These are phyloP conservation scores for Didymodactylos carnosus DNA, from an alignment of 2,888 invertebrate genomes.

Conservation along the genomic window DNA sequence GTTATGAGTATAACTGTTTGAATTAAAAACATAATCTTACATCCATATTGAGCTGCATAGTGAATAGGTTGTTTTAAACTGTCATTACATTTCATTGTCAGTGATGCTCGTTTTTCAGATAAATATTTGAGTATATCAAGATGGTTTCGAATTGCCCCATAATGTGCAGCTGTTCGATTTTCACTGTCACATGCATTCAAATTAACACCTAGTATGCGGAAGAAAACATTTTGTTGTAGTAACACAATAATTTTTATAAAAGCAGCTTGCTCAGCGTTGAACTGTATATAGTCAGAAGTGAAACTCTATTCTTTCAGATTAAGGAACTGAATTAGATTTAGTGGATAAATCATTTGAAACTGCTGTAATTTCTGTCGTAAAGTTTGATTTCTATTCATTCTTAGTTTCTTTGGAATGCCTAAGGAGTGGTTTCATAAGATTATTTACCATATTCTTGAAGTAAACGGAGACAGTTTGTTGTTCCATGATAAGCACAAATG, in stretches of 20 bases:
- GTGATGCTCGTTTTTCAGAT: background rate
- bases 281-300: no score
- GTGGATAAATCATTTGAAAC: no score
- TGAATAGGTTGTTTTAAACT: background rate
- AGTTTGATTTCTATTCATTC: background rate
- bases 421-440: no score
- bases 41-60: background rate
- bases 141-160: background rate
- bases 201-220: background rate
- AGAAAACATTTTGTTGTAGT: no score
- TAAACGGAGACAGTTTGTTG: background rate
- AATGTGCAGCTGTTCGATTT: background rate
- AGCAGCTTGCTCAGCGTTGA: no score
- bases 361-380: no score
- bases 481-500: background rate
- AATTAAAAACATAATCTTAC: background rate
- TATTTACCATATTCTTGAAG: background rate
- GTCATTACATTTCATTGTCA: background rate
- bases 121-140: background rate
- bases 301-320: no score
- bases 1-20: background rate
- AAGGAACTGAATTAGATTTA: no score
- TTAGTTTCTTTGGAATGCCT: no score
- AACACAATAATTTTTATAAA: no score
- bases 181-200: background rate